A percentile compares a stretch with the other conserved stretches of the same genome.
Evolutionary conservation across 1,140 invertebrate species (phyloP).

Genomic region (Drosophila obscura): DNA sequence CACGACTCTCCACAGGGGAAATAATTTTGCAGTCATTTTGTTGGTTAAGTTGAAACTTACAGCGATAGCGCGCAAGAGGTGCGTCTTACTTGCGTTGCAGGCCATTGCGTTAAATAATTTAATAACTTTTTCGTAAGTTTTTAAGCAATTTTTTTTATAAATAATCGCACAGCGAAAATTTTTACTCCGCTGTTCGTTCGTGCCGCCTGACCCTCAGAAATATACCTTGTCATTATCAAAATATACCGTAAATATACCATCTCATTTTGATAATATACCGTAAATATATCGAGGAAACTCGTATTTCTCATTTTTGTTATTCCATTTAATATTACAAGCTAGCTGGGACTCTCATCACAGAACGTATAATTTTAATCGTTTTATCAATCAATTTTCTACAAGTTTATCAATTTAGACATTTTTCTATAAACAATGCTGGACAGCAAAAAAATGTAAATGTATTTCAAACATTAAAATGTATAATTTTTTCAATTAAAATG

Average conservation of each 20-base stretch:
- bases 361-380: too few species aligned
- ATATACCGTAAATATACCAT: not conserved
- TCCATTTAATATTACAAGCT: too few species aligned
- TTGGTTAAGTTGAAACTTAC: slow-evolving; percentile 82
- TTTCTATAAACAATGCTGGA: too few species aligned
- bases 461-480: too few species aligned
- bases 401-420: too few species aligned
- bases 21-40: slow-evolving; percentile 42
- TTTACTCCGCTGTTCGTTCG: slow-evolving; percentile 55
- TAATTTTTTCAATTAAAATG: too few species aligned
- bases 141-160: slow-evolving; percentile 55
- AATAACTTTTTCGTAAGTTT: slow-evolving; percentile 56
- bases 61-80: slow-evolving; percentile 75
- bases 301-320: too few species aligned
- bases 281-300: too few species aligned
- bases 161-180: slow-evolving; percentile 71
- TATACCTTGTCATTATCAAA: not conserved
- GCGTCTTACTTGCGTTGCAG: slow-evolving; percentile 81
- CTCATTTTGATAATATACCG: too few species aligned
- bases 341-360: too few species aligned
- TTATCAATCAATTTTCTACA: too few species aligned
- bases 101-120: slow-evolving; percentile 71
- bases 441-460: too few species aligned
- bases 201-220: slow-evolving; percentile 19
- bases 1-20: slow-evolving; percentile 38